Percentiles rank a stretch among this genome's conserved stretches.
phyloP scores from a whole-genome alignment of 2,113 vertebrate species.

The Pelusios castaneus region DNA sequence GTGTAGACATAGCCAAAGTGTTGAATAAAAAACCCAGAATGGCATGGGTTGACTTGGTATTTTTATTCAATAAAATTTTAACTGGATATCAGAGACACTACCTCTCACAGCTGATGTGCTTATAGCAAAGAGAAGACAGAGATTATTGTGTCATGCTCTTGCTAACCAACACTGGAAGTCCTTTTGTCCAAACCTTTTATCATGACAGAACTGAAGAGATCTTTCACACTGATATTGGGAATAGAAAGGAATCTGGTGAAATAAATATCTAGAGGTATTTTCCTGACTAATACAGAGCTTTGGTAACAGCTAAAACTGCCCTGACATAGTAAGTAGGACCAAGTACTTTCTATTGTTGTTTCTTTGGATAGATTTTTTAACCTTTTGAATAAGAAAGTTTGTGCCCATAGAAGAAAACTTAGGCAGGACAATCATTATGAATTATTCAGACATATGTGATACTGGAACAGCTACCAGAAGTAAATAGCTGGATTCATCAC shows the following conservation, averaged over 20 bases:
- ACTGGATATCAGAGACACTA: neutral
- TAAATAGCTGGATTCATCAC: neutral
- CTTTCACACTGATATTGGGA: neutral
- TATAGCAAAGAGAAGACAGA: neutral
- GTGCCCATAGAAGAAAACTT: neutral
- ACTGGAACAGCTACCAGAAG: neutral
- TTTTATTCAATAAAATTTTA: neutral
- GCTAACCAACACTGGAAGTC: neutral
- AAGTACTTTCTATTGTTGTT: neutral
- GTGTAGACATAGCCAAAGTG: too few species aligned
- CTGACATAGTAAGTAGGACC: neutral
- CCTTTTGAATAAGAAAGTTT: neutral
- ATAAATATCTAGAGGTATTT: neutral
- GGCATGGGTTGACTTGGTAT: neutral
- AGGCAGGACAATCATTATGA: neutral
- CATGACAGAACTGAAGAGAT: too few species aligned
- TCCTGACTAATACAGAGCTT: neutral
- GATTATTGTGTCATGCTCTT: neutral
- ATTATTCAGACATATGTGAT: neutral
- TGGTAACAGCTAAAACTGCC: neutral
- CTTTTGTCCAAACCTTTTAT: neutral
- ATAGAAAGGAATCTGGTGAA: neutral
- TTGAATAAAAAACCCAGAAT: neutral
- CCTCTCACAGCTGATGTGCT: neutral
- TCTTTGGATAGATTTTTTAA: neutral